These are phyloP conservation scores for Prionchulus punctatus DNA, from an alignment of 2,888 invertebrate species.

Conservation along the genomic window DNA sequence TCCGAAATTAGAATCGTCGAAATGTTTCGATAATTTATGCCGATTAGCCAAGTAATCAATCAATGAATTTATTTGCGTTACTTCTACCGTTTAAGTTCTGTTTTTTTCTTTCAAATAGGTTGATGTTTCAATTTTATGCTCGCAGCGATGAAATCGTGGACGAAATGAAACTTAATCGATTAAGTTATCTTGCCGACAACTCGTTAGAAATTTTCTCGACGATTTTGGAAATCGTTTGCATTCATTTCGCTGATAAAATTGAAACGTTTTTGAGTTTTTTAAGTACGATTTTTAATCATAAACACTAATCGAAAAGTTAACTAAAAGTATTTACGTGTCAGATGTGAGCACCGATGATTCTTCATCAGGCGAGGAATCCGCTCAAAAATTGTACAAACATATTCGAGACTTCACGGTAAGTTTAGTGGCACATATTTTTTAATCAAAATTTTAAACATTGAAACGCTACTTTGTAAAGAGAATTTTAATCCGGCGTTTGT, in stretches of 20 bases:
- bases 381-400: too few relatives aligned
- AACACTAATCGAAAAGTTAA: too few relatives aligned
- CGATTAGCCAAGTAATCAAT: neutral
- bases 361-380: too few relatives aligned
- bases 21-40: neutral
- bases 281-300: too few relatives aligned
- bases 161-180: neutral
- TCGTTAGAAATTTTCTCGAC: neutral
- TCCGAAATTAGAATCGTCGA: too few relatives aligned
- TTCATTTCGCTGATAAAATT: neutral
- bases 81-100: neutral
- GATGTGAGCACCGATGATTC: too few relatives aligned
- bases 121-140: neutral
- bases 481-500: neutral
- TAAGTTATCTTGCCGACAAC: neutral
- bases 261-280: neutral
- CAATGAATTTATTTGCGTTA: neutral
- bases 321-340: too few relatives aligned
- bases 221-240: neutral
- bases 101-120: neutral
- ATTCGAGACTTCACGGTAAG: too few relatives aligned
- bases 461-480: too few relatives aligned
- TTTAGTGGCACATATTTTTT: too few relatives aligned
- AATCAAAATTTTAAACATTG: too few relatives aligned
- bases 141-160: neutral